These are phyloP conservation scores for Phainopepla nitens DNA, from an alignment of 2,113 vertebrate species.

Conservation along the genomic window DNA sequence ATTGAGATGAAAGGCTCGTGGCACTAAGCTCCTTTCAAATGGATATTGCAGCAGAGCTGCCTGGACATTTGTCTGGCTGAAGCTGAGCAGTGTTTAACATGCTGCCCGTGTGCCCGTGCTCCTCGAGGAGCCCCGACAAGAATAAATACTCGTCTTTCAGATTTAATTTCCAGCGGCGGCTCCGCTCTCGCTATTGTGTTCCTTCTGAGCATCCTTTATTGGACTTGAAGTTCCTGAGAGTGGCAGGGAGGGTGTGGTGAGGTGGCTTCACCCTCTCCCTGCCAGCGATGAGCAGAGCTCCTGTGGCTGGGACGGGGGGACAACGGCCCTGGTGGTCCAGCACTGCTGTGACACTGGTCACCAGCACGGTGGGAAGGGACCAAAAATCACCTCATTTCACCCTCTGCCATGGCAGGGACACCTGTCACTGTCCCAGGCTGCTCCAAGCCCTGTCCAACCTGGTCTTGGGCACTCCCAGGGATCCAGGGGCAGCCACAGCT, in stretches of 20 bases:
- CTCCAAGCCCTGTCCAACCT: background rate
- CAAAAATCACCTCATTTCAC: background rate
- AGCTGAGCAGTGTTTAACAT: conserved; percentile 43
- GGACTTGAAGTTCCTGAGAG: conserved; percentile 8
- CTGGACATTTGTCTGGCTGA: conserved; percentile 43
- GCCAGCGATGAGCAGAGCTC: background rate
- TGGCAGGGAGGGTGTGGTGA: background rate
- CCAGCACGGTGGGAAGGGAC: background rate
- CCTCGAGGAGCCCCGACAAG: conserved; percentile 35
- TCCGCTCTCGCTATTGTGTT: background rate
- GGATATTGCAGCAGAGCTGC: conserved; percentile 47
- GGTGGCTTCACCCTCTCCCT: background rate
- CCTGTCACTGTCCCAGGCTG: rapidly evolving
- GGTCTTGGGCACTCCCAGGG: background rate
- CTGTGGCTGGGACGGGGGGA: background rate
- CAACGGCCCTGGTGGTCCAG: background rate
- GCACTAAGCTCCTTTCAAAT: conserved; percentile 58
- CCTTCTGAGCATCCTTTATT: conserved; percentile 5
- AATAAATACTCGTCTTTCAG: conserved; percentile 52
- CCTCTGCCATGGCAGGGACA: background rate
- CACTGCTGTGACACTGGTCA: rapidly evolving
- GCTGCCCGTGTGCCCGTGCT: background rate
- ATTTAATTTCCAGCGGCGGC: conserved; percentile 1
- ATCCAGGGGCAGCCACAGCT: background rate
- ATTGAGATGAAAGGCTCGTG: conserved; percentile 60